phyloP scores from a whole-genome alignment of 2,888 invertebrate genomes.

The Lomographa bimaculata region DNA sequence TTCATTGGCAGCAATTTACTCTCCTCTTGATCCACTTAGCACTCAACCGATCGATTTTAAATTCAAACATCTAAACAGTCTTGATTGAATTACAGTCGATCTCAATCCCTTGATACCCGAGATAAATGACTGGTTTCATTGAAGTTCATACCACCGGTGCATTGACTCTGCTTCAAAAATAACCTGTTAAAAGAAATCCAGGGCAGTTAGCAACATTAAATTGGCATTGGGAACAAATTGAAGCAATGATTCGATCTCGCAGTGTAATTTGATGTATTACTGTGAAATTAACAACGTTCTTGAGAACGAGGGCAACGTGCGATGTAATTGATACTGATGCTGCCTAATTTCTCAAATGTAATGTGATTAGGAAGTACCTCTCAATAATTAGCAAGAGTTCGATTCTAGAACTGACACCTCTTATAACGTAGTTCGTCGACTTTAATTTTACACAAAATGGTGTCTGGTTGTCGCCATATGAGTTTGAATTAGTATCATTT shows the following conservation, averaged over 20 bases:
- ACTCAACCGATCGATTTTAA: constrained; percentile 11
- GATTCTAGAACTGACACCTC: too few species aligned
- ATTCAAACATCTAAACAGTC: constrained; percentile 6
- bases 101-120: constrained; percentile 4
- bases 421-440: too few species aligned
- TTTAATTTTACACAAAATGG: too few species aligned
- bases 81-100: constrained; percentile 13
- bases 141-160: constrained; percentile 6
- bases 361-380: too few species aligned
- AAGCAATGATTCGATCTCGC: constrained; percentile 17
- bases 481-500: too few species aligned
- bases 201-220: constrained; percentile 30
- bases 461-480: too few species aligned
- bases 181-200: constrained; percentile 32
- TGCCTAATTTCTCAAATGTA: constrained; percentile 1
- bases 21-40: too few species aligned
- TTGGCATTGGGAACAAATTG: constrained; percentile 10
- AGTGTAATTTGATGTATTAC: constrained; percentile 28
- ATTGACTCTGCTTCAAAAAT: constrained; percentile 23
- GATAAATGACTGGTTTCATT: constrained; percentile 11
- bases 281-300: constrained; percentile 28
- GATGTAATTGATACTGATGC: constrained; percentile 1
- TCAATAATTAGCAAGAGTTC: too few species aligned
- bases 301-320: constrained; percentile 5
- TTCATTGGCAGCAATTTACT: too few species aligned